Conservation (phyloP, 2,888 invertebrate genomes). For the Pyrgus malvae region DNA sequence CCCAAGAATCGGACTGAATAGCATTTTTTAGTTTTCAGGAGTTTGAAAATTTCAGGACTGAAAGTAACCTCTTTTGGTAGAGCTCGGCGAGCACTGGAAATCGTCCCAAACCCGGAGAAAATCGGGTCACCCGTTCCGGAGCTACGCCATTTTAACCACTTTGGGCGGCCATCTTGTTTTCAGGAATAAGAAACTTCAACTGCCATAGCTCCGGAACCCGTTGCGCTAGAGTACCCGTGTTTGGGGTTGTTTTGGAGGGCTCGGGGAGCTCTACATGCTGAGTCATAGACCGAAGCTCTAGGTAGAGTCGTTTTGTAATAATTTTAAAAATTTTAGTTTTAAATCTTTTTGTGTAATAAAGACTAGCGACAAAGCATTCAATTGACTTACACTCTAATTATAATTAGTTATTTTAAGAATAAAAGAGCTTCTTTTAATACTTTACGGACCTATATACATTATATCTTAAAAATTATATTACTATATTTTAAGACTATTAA, state of each 20-base stretch:
- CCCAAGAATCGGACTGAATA: background rate
- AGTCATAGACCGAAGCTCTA: background rate
- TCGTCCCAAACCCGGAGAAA: background rate
- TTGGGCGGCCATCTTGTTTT: background rate
- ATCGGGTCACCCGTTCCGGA: background rate
- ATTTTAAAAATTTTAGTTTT: no score
- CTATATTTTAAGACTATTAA: no score
- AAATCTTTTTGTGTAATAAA: no score
- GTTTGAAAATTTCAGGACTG: background rate
- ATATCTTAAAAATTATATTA: no score
- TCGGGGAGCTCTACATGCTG: slow-evolving; percentile 1
- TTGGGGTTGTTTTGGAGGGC: background rate
- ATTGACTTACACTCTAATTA: no score
- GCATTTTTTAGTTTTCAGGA: background rate
- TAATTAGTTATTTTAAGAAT: no score
- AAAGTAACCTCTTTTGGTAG: background rate
- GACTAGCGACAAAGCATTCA: no score
- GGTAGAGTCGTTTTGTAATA: background rate
- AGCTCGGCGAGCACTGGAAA: background rate
- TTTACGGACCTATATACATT: no score
- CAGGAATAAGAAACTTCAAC: background rate
- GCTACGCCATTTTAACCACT: background rate
- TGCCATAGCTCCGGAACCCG: background rate
- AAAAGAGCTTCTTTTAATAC: no score
- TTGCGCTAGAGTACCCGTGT: background rate